Base-by-base conservation (phyloP, 1,140 invertebrate species). In the Chrysoperla carnea region DNA sequence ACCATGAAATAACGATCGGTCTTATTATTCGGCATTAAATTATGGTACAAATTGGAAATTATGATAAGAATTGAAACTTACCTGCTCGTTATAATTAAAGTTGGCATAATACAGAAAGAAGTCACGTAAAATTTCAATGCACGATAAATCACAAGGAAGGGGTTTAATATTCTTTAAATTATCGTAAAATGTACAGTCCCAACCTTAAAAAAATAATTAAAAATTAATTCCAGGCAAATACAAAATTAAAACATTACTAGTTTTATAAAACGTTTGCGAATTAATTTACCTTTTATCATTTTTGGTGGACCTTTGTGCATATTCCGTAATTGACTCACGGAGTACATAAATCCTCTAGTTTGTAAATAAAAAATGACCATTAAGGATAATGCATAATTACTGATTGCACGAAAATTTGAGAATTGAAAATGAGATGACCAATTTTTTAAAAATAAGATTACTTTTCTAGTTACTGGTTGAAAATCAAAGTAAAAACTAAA, bases 391-490 rank as follows among this genome's bases (percentile, higher is more conserved):
- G 63, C 58, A 47, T 67, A 68, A 39, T 57, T 68, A 6, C 58
- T 60, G 14, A 68, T 47, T 40, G 50, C 45, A 28, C 55, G 53
- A 11, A 51, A n/a, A n/a, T n/a, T n/a, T n/a, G n/a, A 50, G 1
- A 65, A 28, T 27, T 56, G 46, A 42, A 60, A 57, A 29, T 49
- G 47, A 39, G 51, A 47, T 12, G 60, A 59, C 72, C 72, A 75
- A 48, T 66, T 55, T 50, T 72, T 69, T 15, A 74, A 56, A 39
- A 59, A 54, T 23, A 61, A 46, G 41, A 66, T 59, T 29, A 64
- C 45, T 7, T 55, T 45, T 46, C 59, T 51, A 27, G 56, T 54
- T 6, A 53, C 38, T 8, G 57, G 57, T 48, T 56, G 62, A 9
- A 63, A 45, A 8, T 57, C 44, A 6, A 59, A 50, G 43, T 60